phyloP scores from a whole-genome alignment of 2,797 vertebrate species.

The Hippopotamyrus pictus region DNA sequence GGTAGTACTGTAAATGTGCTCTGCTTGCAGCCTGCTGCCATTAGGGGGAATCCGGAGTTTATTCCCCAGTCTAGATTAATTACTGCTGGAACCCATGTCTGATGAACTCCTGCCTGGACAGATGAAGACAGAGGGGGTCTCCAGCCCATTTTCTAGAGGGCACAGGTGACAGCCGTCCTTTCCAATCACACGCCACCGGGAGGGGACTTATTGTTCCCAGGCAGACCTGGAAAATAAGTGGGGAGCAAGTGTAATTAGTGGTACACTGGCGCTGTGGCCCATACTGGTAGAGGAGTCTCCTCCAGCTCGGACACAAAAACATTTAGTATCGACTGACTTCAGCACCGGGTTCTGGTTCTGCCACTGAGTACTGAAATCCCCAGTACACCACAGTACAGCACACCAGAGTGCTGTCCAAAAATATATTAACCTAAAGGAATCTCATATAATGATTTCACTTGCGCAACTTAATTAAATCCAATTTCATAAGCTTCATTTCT shows the following conservation, averaged over 20 bases:
- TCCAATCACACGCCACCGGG: not conserved
- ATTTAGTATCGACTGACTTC: not conserved
- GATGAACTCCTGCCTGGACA: constrained; percentile 23
- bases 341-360: not conserved
- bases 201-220: not conserved
- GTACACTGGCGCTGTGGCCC: not conserved
- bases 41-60: not conserved
- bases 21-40: not conserved
- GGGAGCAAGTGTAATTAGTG: not conserved
- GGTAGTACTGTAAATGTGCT: not conserved
- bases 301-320: not conserved
- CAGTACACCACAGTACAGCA: not conserved
- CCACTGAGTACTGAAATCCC: not conserved
- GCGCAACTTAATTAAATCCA: not conserved
- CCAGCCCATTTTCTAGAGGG: not conserved
- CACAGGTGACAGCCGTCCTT: not conserved
- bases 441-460: not conserved
- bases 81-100: constrained; percentile 24
- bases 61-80: not conserved
- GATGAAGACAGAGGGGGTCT: constrained; percentile 25
- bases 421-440: not conserved
- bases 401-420: not conserved
- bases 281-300: not conserved
- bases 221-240: not conserved
- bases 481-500: not conserved